These are phyloP conservation scores for Tetragonisca angustula DNA, from an alignment of 2,888 invertebrate species.

Conservation along the genomic window DNA sequence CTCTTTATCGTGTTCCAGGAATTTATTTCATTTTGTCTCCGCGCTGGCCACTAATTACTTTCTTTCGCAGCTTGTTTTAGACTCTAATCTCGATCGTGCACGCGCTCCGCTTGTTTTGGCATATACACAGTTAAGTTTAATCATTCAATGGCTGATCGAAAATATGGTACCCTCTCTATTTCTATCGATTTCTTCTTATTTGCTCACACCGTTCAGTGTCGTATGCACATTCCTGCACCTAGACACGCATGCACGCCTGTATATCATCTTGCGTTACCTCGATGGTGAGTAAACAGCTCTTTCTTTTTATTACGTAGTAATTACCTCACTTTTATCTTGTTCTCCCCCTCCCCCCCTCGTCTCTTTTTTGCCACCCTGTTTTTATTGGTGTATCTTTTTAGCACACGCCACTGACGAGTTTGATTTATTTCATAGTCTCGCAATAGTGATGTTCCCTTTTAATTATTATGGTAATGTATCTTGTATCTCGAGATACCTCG, in stretches of 20 bases:
- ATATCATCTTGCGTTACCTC: conserved; percentile 72
- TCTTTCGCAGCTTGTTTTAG: conserved; percentile 23
- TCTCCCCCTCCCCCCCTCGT: neutral
- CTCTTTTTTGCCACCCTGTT: neutral
- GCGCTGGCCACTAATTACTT: neutral
- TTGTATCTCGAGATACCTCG: neutral
- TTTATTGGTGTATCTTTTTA: neutral
- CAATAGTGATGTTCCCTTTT: too few relatives aligned
- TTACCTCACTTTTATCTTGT: conserved; percentile 1
- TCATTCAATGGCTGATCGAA: conserved; percentile 10
- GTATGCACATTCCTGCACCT: conserved; percentile 68
- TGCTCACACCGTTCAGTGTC: conserved; percentile 60
- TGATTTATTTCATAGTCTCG: neutral
- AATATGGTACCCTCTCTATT: neutral
- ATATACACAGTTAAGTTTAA: neutral
- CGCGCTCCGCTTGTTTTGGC: conserved; percentile 42
- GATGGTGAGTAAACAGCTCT: conserved; percentile 74
- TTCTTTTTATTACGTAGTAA: conserved; percentile 3
- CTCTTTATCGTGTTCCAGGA: conserved; percentile 43
- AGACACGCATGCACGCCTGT: conserved; percentile 70
- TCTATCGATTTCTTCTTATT: conserved; percentile 43
- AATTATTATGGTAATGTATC: neutral
- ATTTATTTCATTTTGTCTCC: neutral
- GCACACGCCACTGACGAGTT: too few relatives aligned
- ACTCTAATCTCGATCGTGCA: neutral